Percentiles rank a stretch among this genome's conserved stretches.
Evolutionary conservation across 2,888 invertebrate species (phyloP).

Genomic region (Panopea generosa): DNA sequence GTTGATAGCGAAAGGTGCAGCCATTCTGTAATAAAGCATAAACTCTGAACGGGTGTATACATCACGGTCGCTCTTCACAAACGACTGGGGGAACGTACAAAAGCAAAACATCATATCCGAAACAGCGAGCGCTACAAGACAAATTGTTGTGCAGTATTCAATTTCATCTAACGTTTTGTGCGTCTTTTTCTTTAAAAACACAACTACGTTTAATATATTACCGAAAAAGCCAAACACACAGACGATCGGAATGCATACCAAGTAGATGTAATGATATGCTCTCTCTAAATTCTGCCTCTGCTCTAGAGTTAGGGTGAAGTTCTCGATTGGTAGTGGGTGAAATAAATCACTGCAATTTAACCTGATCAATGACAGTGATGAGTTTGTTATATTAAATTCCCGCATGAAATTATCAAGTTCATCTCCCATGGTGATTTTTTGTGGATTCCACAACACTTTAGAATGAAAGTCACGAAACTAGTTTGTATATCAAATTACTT

Average conservation of each 20-base stretch:
- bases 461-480: no score
- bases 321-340: neutral
- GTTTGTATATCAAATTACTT: no score
- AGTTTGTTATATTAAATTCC: no score
- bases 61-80: slow-evolving; percentile 50
- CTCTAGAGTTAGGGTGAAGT: neutral
- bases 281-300: slow-evolving; percentile 22
- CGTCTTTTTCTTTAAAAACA: slow-evolving; percentile 88
- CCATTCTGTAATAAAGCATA: slow-evolving; percentile 74
- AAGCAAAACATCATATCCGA: slow-evolving; percentile 88
- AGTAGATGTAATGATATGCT: slow-evolving; percentile 49
- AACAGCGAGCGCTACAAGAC: slow-evolving; percentile 90
- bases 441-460: no score
- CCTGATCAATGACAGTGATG: no score
- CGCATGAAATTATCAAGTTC: no score
- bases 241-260: slow-evolving; percentile 88
- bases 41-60: slow-evolving; percentile 87
- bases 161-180: slow-evolving; percentile 87
- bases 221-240: slow-evolving; percentile 91
- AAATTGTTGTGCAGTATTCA: slow-evolving; percentile 92
- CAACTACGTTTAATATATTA: slow-evolving; percentile 91
- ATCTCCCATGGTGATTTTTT: no score
- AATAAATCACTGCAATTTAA: no score
- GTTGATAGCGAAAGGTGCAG: slow-evolving; percentile 71
- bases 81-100: slow-evolving; percentile 87